Conservation (phyloP, 2,797 vertebrate species). For the Borostomias antarcticus region DNA sequence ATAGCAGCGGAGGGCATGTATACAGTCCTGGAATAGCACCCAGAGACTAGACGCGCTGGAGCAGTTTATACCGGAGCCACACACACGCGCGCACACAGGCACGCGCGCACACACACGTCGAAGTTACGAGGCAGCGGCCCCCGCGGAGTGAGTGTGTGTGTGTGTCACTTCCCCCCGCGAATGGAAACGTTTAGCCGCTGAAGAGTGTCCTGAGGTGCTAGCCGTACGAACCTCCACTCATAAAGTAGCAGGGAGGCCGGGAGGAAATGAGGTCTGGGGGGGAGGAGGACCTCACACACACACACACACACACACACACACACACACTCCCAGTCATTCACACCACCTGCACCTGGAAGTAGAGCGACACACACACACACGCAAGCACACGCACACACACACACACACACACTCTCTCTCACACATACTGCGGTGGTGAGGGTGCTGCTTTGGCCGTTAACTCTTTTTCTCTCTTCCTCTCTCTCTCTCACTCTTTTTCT, state of each 20-base stretch:
- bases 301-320: conserved; percentile 63
- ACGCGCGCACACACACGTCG: conserved; percentile 16
- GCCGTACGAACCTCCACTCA: conserved; percentile 72
- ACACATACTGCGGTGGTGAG: too few relatives aligned
- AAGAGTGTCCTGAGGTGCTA: conserved; percentile 76
- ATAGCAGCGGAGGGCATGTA: conserved; percentile 13
- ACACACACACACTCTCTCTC: neutral
- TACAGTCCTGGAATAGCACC: neutral
- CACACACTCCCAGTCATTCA: neutral
- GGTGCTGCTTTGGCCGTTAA: too few relatives aligned
- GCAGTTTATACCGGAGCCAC: neutral
- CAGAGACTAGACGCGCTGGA: neutral
- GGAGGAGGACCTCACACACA: conserved; percentile 55
- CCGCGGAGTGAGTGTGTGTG: conserved; percentile 58
- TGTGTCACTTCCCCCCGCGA: conserved; percentile 72
- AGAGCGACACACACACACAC: conserved; percentile 1
- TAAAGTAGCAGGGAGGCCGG: conserved; percentile 73
- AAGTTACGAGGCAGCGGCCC: conserved; percentile 55
- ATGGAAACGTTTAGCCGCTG: conserved; percentile 77
- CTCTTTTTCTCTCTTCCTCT: too few relatives aligned
- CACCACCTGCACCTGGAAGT: too few relatives aligned
- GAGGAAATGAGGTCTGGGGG: conserved; percentile 69
- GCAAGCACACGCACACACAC: neutral
- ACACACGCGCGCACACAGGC: too few relatives aligned
- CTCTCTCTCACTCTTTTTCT: too few relatives aligned